These are phyloP conservation scores for Galeopsomyia nigrocyanea DNA, from an alignment of 2,888 invertebrate species.

Conservation along the genomic window DNA sequence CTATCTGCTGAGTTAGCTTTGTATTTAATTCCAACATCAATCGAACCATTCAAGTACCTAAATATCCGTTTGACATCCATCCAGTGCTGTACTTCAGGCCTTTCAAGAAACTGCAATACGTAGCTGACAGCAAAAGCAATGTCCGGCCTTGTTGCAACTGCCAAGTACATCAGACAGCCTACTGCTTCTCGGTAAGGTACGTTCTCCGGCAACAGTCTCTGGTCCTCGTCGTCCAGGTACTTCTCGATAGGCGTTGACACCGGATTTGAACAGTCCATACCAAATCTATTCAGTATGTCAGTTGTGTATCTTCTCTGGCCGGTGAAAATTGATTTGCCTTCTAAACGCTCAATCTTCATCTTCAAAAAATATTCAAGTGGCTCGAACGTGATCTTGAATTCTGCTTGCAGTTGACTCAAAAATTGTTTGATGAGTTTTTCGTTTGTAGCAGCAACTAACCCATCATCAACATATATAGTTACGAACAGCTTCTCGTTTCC, in stretches of 20 bases:
- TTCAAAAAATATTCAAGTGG: conserved; percentile 38
- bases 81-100: conserved; percentile 34
- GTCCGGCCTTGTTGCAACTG: conserved; percentile 46
- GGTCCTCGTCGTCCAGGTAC: not conserved
- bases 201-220: not conserved
- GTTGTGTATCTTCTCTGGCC: conserved; percentile 36
- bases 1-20: conserved; percentile 5
- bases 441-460: conserved; percentile 20
- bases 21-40: conserved; percentile 19
- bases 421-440: no score
- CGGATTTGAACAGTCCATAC: conserved; percentile 43
- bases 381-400: conserved; percentile 37
- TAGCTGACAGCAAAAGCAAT: conserved; percentile 43
- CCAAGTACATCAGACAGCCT: conserved; percentile 38
- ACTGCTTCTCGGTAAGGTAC: conserved; percentile 1
- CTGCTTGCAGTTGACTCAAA: no score
- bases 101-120: not conserved
- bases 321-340: conserved; percentile 35
- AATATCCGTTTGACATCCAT: conserved; percentile 40
- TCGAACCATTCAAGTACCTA: conserved; percentile 36
- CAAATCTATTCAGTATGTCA: conserved; percentile 42
- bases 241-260: conserved; percentile 38
- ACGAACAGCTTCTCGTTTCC: conserved; percentile 30
- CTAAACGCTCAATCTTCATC: conserved; percentile 40
- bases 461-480: conserved; percentile 45